phyloP scores from a whole-genome alignment of 2,113 vertebrate species.

The Redunca redunca region DNA sequence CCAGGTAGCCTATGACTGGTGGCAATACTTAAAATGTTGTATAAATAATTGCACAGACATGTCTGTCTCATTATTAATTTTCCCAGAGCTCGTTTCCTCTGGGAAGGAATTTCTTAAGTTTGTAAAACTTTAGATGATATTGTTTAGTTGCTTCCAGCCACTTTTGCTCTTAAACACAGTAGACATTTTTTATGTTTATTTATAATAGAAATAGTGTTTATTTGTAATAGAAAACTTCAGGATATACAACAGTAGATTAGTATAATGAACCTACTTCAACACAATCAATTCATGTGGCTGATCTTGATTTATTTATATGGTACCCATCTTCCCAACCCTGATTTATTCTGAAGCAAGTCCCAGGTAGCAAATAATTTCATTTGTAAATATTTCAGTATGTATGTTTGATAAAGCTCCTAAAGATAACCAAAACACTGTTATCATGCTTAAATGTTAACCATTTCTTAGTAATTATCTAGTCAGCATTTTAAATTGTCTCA shows the following conservation, averaged over 20 bases:
- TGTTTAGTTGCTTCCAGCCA: neutral
- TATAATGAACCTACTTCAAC: neutral
- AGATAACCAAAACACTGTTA: neutral
- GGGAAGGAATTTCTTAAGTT: neutral
- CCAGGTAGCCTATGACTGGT: neutral
- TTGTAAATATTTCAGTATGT: neutral
- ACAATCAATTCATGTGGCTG: neutral
- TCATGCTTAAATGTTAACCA: neutral
- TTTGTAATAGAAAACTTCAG: neutral
- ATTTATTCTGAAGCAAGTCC: slow-evolving; percentile 12
- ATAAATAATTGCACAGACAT: neutral
- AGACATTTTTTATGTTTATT: neutral
- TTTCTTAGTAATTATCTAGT: neutral
- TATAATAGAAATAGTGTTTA: neutral
- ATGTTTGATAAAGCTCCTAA: neutral
- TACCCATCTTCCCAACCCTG: neutral
- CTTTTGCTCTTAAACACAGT: neutral
- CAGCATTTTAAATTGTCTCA: neutral
- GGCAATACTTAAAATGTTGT: neutral
- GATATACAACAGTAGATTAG: neutral
- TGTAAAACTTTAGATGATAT: neutral
- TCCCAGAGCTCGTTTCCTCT: neutral
- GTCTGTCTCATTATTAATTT: neutral
- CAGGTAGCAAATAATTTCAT: neutral
- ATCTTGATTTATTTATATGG: neutral